Evolutionary conservation across 1,140 invertebrate species (phyloP), one percentile per base, ranked within the genome.

Genomic region (Trichomalopsis sarcophagae): DNA sequence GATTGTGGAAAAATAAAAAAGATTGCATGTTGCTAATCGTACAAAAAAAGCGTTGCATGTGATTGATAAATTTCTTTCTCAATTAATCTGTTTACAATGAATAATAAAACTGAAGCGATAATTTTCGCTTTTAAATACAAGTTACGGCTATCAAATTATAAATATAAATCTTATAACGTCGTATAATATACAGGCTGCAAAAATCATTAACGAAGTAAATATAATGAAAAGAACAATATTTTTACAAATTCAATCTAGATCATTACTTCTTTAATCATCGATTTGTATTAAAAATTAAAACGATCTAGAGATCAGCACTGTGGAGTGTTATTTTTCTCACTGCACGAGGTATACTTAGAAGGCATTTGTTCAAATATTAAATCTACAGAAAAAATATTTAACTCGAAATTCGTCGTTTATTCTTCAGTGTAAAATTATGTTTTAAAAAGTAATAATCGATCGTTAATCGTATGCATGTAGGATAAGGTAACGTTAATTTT

Each of bases 401-500:
- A 62, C 17, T 62, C 55, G 21, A 62, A 62, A 62, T 62, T 62
- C 5, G 21, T 62, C 55, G 55, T 21, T 62, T 62, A 62, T 62
- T 55, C 55, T n/a, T 21, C 17, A 62, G 55, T n/a, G 17, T 62
- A 62, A 62, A 17, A n/a, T 7, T 62, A n/a, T 62, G n/a, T 62
- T 62, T 62, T 62, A 62, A 62, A 62, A 21, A 13, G 14, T 71
- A 74, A 74, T 74, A 74, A 74, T 74, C 73, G 30, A 74, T 33
- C 14, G 27, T 74, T 74, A 74, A 74, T 74, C 73, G 73, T 74
- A 74, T 74, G 27, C 73, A 74, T 74, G 13, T 74, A 74, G 73
- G 6, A 74, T 74, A 74, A 74, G 13, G 33, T 30, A 74, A 40
- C 21, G 73, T 44, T 30, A 13, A 71, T 71, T 71, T 10, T 30